A percentile compares a stretch with the other conserved stretches of the same genome.
These are phyloP conservation scores for Emberiza fucata DNA, from an alignment of 2,113 vertebrate genomes.

Conservation along the genomic window DNA sequence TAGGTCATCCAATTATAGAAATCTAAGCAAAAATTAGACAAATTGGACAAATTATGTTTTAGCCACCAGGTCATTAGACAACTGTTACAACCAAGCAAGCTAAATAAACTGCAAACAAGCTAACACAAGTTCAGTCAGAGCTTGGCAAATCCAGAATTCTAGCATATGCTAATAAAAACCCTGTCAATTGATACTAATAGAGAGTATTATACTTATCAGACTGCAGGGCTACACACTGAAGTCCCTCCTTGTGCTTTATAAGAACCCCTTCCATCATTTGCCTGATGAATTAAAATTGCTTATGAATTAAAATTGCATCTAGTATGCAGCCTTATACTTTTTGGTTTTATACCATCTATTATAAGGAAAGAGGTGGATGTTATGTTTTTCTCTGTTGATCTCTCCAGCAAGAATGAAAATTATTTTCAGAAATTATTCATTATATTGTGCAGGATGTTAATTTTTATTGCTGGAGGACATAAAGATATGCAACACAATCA, in stretches of 20 bases:
- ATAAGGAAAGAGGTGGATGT: not conserved
- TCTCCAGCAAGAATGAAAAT: not conserved
- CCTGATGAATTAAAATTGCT: not conserved
- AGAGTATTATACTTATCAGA: not conserved
- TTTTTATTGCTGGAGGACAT: not conserved
- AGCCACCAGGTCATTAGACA: not conserved
- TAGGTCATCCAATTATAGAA: not conserved
- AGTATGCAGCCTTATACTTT: not conserved
- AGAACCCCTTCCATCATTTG: not conserved
- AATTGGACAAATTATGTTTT: not conserved
- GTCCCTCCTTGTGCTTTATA: not conserved
- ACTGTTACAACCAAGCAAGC: not conserved
- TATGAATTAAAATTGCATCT: not conserved
- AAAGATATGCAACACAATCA: not conserved
- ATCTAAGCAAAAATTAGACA: not conserved
- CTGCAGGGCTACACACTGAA: not conserved
- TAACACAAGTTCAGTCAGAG: not conserved
- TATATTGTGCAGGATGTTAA: not conserved
- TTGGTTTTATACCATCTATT: not conserved
- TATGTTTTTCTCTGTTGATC: not conserved
- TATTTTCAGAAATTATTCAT: not conserved
- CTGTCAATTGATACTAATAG: not conserved
- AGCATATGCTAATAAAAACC: not conserved
- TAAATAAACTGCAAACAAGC: not conserved
- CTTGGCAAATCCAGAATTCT: not conserved